Evolutionary conservation across 2,113 vertebrate species (phyloP).

Genomic region (Salvelinus fontinalis): DNA sequence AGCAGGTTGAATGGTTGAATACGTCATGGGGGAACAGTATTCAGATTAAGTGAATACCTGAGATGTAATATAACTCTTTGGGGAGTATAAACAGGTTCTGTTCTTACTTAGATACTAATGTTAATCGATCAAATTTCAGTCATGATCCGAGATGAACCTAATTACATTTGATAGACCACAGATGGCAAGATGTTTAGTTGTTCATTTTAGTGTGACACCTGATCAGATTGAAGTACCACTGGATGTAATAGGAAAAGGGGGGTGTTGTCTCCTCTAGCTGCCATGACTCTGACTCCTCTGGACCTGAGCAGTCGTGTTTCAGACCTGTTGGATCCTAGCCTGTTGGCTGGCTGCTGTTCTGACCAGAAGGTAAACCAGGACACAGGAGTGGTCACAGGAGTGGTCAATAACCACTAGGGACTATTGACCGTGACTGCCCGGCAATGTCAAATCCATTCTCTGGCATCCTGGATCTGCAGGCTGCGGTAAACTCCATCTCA

Average conservation of each 20-base stretch:
- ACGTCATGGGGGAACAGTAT: no score
- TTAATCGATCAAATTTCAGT: neutral
- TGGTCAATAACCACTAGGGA: constrained; percentile 44
- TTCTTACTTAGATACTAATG: neutral
- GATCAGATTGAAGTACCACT: no score
- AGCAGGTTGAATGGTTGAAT: no score
- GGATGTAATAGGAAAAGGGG: no score
- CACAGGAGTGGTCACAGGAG: constrained; percentile 28
- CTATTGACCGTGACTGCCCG: constrained; percentile 34
- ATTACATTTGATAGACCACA: neutral
- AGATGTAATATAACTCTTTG: no score
- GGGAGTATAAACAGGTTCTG: no score
- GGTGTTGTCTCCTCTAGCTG: no score
- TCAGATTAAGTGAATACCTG: no score
- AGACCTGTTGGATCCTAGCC: constrained; percentile 27
- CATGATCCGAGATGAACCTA: neutral
- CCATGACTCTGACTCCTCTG: neutral
- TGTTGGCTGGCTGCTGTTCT: constrained; percentile 19
- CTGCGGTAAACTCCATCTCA: neutral
- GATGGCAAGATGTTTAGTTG: neutral
- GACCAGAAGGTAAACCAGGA: constrained; percentile 26
- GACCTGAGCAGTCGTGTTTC: neutral
- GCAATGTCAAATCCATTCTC: constrained; percentile 15
- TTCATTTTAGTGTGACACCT: no score
- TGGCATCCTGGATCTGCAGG: neutral